phyloP scores from a whole-genome alignment of 2,113 vertebrate genomes.

The Toxotes jaculatrix region DNA sequence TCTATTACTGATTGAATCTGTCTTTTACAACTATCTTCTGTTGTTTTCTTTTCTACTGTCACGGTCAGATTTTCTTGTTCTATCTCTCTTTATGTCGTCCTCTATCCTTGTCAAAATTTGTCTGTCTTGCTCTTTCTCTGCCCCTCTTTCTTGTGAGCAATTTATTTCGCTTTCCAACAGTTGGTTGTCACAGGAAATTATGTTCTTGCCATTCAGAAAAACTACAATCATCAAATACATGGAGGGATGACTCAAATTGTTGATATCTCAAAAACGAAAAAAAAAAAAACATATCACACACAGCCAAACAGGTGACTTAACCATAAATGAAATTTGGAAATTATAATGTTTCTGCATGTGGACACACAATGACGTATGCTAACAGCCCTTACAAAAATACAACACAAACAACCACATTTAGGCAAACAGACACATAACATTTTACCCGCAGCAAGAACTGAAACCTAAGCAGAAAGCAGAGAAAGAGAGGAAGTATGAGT shows the following conservation, averaged over 20 bases:
- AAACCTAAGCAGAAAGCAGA: neutral
- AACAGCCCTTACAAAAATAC: neutral
- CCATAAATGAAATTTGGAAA: too few relatives aligned
- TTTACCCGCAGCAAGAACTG: neutral
- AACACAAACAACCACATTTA: neutral
- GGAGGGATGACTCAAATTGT: neutral
- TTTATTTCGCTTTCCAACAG: conserved; percentile 43
- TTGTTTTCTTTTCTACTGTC: neutral
- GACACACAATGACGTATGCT: too few relatives aligned
- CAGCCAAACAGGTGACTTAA: too few relatives aligned
- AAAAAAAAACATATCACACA: too few relatives aligned
- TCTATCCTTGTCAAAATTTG: conserved; percentile 25
- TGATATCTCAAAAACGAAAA: neutral
- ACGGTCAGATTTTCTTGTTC: neutral
- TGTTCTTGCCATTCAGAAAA: conserved; percentile 45
- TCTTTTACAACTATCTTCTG: neutral
- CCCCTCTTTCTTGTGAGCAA: neutral
- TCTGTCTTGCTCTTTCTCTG: neutral
- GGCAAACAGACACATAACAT: too few relatives aligned
- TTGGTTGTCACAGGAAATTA: conserved; percentile 48
- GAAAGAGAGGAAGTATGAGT: neutral
- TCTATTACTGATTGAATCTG: too few relatives aligned
- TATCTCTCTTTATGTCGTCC: neutral
- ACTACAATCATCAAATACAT: conserved; percentile 4
- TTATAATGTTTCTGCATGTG: too few relatives aligned